A percentile compares a stretch with the other conserved stretches of the same genome.
These are phyloP conservation scores for Phrynocephalus forsythii DNA, from an alignment of 2,797 vertebrate species.

Conservation along the genomic window DNA sequence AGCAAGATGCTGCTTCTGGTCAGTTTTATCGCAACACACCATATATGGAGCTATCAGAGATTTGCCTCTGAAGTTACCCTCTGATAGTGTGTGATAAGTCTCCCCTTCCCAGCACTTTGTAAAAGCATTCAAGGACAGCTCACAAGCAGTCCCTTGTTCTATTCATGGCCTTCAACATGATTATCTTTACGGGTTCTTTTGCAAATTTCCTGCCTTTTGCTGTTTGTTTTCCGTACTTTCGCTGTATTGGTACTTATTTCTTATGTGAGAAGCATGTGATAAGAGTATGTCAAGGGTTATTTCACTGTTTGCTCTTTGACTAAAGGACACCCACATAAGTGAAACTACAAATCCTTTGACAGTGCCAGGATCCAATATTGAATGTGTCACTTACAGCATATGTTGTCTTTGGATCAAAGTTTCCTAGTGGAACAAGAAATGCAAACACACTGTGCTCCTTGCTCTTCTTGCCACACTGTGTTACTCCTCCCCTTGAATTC, in stretches of 20 bases:
- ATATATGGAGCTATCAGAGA: background rate
- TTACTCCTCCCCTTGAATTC: background rate
- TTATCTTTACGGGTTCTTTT: conserved; percentile 18
- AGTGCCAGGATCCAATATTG: conserved; percentile 53
- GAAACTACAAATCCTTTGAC: conserved; percentile 20
- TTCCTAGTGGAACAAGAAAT: conserved; percentile 42
- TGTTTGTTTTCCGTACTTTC: conserved; percentile 14
- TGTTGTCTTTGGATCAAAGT: conserved; percentile 37
- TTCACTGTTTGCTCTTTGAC: conserved; percentile 52
- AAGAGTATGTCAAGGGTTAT: conserved; percentile 44
- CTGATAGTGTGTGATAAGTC: background rate
- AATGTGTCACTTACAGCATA: conserved; percentile 50
- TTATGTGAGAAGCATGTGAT: background rate
- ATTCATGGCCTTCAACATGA: conserved; percentile 9
- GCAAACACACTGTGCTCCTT: background rate
- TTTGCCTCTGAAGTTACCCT: background rate
- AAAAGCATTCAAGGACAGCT: conserved; percentile 9
- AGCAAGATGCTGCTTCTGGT: background rate
- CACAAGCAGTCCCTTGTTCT: conserved; percentile 6
- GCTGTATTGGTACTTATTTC: background rate
- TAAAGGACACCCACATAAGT: conserved; percentile 8
- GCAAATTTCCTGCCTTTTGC: background rate
- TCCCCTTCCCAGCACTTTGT: background rate
- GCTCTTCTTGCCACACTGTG: too few relatives aligned
- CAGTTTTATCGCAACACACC: conserved; percentile 4